phyloP scores from a whole-genome alignment of 2,888 invertebrate genomes.

The Agrochola lota region DNA sequence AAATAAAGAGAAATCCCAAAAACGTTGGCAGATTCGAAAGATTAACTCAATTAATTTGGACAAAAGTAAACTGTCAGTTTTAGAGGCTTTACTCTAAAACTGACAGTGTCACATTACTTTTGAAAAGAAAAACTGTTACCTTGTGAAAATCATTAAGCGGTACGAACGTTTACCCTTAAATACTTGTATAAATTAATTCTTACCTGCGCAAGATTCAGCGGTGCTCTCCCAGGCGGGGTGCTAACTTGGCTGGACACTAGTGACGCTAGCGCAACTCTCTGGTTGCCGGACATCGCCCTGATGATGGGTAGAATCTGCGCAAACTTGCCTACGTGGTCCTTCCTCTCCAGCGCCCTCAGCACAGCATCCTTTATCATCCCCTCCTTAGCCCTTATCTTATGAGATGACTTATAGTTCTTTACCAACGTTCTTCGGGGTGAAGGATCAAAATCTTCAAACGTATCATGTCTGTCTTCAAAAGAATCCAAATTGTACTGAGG shows the following conservation, averaged over 20 bases:
- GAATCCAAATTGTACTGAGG: conserved; percentile 88
- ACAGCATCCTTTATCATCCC: conserved; percentile 89
- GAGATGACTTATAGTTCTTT: conserved; percentile 79
- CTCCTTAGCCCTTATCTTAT: conserved; percentile 82
- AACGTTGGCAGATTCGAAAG: too few species aligned
- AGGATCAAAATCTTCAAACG: conserved; percentile 70
- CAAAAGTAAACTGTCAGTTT: too few species aligned
- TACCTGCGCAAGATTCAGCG: conserved; percentile 91
- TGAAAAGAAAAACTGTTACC: too few species aligned
- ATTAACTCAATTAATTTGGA: too few species aligned
- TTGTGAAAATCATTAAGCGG: too few species aligned
- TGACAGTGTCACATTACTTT: too few species aligned
- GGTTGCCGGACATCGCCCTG: conserved; percentile 91
- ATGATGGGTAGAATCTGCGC: conserved; percentile 92
- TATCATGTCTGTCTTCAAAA: conserved; percentile 79
- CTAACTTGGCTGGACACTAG: conserved; percentile 91
- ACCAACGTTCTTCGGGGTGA: conserved; percentile 75
- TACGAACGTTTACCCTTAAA: too few species aligned
- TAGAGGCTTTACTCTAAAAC: too few species aligned
- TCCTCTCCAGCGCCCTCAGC: conserved; percentile 90
- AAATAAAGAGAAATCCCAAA: too few species aligned
- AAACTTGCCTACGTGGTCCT: conserved; percentile 91
- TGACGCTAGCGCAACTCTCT: conserved; percentile 91
- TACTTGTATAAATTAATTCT: neutral
- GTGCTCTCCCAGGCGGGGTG: conserved; percentile 88